These are phyloP conservation scores for Sebastes vulpes DNA, from an alignment of 2,797 vertebrate species.

Conservation along the genomic window DNA sequence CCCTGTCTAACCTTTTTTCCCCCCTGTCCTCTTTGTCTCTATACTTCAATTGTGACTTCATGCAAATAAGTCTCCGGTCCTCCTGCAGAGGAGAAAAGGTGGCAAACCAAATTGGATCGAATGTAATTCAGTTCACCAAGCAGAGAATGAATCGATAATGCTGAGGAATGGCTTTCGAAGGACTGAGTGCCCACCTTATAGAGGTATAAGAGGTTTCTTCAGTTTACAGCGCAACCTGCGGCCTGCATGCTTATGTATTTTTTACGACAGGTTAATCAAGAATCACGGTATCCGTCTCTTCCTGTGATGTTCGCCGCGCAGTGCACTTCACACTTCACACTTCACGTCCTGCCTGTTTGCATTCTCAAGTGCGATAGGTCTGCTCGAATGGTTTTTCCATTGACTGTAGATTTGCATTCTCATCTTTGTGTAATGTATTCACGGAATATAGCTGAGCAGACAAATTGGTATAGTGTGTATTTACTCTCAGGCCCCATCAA, in stretches of 20 bases:
- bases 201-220: conserved; percentile 54
- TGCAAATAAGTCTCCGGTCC: conserved; percentile 78
- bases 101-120: conserved; percentile 87
- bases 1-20: conserved; percentile 11
- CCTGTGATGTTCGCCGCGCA: conserved; percentile 40
- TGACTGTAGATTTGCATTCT: conserved; percentile 54
- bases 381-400: conserved; percentile 49
- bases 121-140: conserved; percentile 85
- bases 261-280: conserved; percentile 72
- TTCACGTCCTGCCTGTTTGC: conserved; percentile 51
- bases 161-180: conserved; percentile 84
- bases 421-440: conserved; percentile 49
- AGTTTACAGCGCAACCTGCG: conserved; percentile 59
- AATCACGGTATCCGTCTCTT: conserved; percentile 45
- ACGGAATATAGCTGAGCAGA: conserved; percentile 54
- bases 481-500: conserved; percentile 30
- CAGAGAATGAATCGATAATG: conserved; percentile 86
- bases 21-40: conserved; percentile 20
- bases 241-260: conserved; percentile 68
- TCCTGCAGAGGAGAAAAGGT: conserved; percentile 78
- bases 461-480: conserved; percentile 32
- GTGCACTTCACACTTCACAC: conserved; percentile 33
- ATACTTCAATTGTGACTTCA: conserved; percentile 66
- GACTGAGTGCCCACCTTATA: conserved; percentile 67
- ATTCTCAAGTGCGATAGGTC: conserved; percentile 50